A percentile compares a stretch with the other conserved stretches of the same genome.
phyloP scores from a whole-genome alignment of 2,888 invertebrate genomes.

The Limnephilus rhombicus region DNA sequence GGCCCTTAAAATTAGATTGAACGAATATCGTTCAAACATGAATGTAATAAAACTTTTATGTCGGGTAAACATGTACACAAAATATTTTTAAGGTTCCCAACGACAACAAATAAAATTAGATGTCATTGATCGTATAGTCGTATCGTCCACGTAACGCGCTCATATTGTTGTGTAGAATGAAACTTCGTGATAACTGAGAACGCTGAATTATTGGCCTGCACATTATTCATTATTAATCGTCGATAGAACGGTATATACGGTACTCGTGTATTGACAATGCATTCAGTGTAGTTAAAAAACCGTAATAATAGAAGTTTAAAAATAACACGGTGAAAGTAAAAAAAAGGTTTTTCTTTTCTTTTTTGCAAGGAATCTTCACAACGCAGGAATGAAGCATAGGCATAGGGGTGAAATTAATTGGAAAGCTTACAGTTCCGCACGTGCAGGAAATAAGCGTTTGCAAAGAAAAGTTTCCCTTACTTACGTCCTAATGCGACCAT shows the following conservation, averaged over 20 bases:
- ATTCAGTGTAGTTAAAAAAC: not conserved
- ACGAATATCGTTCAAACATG: constrained; percentile 33
- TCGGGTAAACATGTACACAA: not conserved
- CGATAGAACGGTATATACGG: not conserved
- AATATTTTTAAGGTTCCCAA: not conserved
- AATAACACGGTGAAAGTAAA: not conserved
- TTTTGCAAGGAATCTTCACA: not conserved
- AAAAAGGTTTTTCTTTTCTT: not conserved
- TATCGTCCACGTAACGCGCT: not conserved
- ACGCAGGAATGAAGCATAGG: not conserved
- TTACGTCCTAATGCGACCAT: not conserved
- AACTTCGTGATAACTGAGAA: not conserved
- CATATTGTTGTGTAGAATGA: not conserved
- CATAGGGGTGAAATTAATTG: not conserved
- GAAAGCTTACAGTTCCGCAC: not conserved
- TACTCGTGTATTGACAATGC: not conserved
- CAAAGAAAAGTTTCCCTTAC: not conserved
- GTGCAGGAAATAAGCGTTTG: not conserved
- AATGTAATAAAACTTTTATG: constrained; percentile 3
- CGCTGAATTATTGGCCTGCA: no score
- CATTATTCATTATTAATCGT: not conserved
- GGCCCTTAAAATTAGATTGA: constrained; percentile 33
- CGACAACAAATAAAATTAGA: not conserved
- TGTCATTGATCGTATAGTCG: not conserved
- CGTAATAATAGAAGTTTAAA: not conserved